Conservation (phyloP, 2,888 invertebrate species). For the Dendrolimus houi region DNA sequence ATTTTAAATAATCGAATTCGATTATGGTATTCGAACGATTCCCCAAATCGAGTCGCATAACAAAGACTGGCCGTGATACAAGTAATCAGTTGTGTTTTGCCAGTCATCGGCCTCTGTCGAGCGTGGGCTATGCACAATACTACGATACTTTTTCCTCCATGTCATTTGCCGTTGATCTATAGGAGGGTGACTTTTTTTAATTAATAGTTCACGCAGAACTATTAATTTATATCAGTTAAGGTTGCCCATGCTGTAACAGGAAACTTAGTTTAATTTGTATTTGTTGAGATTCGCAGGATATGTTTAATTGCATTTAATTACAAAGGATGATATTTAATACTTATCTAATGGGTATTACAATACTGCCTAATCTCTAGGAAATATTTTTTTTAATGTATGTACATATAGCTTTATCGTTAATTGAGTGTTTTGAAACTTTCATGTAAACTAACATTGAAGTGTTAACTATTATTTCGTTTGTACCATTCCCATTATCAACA, state of each 20-base stretch:
- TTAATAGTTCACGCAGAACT: constrained; percentile 15
- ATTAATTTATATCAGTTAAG: neutral
- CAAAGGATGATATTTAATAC: no score
- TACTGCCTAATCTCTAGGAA: no score
- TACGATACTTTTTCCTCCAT: constrained; percentile 33
- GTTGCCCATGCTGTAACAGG: neutral
- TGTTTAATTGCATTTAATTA: neutral
- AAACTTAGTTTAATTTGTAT: neutral
- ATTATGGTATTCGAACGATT: constrained; percentile 11
- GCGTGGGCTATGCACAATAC: constrained; percentile 28
- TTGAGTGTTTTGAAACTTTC: no score
- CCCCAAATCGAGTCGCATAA: no score
- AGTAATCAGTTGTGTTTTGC: constrained; percentile 59
- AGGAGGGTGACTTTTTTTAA: constrained; percentile 31
- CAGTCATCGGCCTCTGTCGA: constrained; percentile 47
- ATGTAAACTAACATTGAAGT: no score
- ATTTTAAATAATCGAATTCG: neutral
- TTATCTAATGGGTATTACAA: no score
- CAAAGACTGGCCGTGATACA: constrained; percentile 31
- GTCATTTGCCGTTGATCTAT: constrained; percentile 34
- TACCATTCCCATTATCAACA: no score
- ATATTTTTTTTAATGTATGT: no score
- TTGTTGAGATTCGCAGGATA: neutral
- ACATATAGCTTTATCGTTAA: no score
- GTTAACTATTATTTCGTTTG: no score